These are phyloP conservation scores for Leptinotarsa lineolata DNA, from an alignment of 1,140 invertebrate species.

Conservation along the genomic window DNA sequence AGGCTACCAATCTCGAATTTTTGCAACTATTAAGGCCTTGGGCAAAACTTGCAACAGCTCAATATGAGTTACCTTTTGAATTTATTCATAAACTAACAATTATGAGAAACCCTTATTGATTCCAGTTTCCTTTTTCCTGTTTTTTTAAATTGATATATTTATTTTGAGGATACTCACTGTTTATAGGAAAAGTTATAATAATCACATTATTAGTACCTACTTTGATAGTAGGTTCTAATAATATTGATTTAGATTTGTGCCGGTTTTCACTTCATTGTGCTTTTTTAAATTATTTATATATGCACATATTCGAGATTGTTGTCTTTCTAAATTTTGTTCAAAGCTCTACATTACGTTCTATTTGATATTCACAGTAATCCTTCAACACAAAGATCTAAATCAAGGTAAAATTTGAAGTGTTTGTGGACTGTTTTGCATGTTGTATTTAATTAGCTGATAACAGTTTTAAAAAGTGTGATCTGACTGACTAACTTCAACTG, in stretches of 20 bases:
- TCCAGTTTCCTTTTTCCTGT: too few relatives aligned
- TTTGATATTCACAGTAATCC: conserved; percentile 42
- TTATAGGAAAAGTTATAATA: too few relatives aligned
- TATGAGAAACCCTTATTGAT: too few relatives aligned
- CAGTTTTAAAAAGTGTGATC: too few relatives aligned
- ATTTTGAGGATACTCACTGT: too few relatives aligned
- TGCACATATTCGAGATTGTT: conserved; percentile 1
- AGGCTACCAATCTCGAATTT: not conserved
- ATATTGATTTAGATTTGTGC: too few relatives aligned
- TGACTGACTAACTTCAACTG: not conserved
- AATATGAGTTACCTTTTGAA: not conserved
- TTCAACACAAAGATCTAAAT: conserved; percentile 39
- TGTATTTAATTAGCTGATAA: not conserved
- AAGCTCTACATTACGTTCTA: not conserved
- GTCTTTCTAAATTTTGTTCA: not conserved
- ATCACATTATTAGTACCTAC: too few relatives aligned
- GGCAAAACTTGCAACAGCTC: not conserved
- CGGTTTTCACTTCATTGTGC: too few relatives aligned
- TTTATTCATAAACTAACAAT: too few relatives aligned
- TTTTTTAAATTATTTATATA: too few relatives aligned
- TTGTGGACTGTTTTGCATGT: conserved; percentile 29
- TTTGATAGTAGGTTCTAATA: too few relatives aligned
- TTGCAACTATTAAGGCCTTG: not conserved
- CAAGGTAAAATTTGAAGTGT: conserved; percentile 41
- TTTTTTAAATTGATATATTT: too few relatives aligned